These are phyloP conservation scores for Scaptomyza montana DNA, from an alignment of 1,140 invertebrate species.

Conservation along the genomic window DNA sequence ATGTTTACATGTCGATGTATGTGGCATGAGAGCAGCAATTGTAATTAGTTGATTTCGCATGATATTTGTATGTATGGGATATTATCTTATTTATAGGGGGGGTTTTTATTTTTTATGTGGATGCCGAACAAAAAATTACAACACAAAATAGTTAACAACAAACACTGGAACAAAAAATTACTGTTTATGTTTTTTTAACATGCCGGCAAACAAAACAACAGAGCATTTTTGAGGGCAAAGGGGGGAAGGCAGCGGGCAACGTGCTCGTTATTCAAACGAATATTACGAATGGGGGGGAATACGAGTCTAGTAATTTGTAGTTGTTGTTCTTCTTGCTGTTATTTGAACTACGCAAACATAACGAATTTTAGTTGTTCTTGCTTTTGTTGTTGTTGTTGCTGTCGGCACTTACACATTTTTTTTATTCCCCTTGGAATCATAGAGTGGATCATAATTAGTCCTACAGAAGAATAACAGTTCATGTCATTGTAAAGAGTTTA, in stretches of 20 bases:
- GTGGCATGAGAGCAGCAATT: slow-evolving; percentile 14
- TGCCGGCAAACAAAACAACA: slow-evolving; percentile 48
- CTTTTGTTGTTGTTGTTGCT: slow-evolving; percentile 37
- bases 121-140: slow-evolving; percentile 4
- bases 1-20: background rate
- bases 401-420: slow-evolving; percentile 75
- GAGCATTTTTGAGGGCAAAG: background rate
- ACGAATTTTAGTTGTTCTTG: slow-evolving; percentile 37
- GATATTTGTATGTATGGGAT: slow-evolving; percentile 9
- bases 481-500: slow-evolving; percentile 22
- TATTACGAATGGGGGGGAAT: slow-evolving; percentile 3
- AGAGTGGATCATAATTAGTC: slow-evolving; percentile 82
- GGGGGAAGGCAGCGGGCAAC: slow-evolving; percentile 6
- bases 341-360: slow-evolving; percentile 42
- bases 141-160: slow-evolving; percentile 24
- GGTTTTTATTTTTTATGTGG: background rate
- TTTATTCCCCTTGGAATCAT: slow-evolving; percentile 83
- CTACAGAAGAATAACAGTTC: slow-evolving; percentile 59
- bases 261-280: slow-evolving; percentile 21
- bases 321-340: slow-evolving; percentile 34
- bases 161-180: slow-evolving; percentile 15
- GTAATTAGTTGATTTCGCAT: slow-evolving; percentile 26
- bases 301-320: background rate
- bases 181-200: slow-evolving; percentile 4
- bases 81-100: background rate